Evolutionary conservation across 2,113 vertebrate species (phyloP), one percentile per base, ranked within the genome.

Genomic region (Rhynchomys soricoides): DNA sequence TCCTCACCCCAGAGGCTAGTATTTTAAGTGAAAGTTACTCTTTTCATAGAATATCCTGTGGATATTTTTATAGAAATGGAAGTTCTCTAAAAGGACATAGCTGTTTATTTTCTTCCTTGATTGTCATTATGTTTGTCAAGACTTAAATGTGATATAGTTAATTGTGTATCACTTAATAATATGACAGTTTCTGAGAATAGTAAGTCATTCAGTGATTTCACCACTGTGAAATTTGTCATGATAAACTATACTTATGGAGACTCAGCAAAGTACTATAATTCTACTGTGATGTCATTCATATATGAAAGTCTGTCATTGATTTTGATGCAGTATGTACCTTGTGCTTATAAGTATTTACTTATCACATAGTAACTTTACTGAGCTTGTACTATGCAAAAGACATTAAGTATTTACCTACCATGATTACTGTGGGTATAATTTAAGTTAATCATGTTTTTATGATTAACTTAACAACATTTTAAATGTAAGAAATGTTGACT

Each of bases 21-120:
- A 75, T 91, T 93, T 95, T 86, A 48, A 89, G 59, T 94, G 31
- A 86, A 48, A 17, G 40, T 22, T 94, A 66, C 86, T 94, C 17
- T 15, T 13, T 79, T 59, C 5, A 29, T 88, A 68, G 96, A 88
- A 75, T 75, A 66, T 77, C 22, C 50, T 9, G 12, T 88, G 24
- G 10, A 17, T 88, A 7, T 50, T 86, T 96, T 82, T 66, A 26
- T 45, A 93, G 66, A 93, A 94, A 55, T 75, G 86, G 40, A 95
- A 17, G 7, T 83, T 89, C 26, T 89, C 4, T 89, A 89, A 93
- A 93, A 19, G 52, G 15, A 79, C 37, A 43, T 55, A 89, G 31
- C 34, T 52, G 2, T 79, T 85, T 24, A 68, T 29, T 90, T 95
- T 52, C 12, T 89, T 15, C 19, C 26, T 94, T 26, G 34, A 19